Conservation (phyloP, 2,113 vertebrate species). For the Mobula hypostoma region DNA sequence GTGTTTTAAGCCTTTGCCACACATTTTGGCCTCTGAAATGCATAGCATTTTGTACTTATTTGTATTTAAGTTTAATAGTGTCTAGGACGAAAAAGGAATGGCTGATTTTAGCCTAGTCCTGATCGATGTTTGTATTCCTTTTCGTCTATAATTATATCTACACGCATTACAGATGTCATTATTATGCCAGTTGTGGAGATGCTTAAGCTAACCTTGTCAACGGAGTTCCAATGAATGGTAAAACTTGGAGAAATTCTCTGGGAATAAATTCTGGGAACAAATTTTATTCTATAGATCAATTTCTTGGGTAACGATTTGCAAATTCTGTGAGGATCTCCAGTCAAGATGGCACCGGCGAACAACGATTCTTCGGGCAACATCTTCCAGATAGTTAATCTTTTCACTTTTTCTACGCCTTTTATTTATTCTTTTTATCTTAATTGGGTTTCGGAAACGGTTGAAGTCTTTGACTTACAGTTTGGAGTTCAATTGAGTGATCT, state of each 20-base stretch:
- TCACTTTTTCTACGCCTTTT: too few relatives aligned
- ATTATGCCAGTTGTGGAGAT: neutral
- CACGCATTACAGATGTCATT: neutral
- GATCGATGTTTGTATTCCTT: constrained; percentile 6
- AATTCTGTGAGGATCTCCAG: too few relatives aligned
- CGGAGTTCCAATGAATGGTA: neutral
- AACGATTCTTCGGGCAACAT: too few relatives aligned
- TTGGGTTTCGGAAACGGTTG: too few relatives aligned
- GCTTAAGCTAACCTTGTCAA: neutral
- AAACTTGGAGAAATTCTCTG: neutral
- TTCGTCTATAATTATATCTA: constrained; percentile 12
- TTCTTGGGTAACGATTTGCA: too few relatives aligned
- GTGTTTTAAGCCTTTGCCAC: neutral
- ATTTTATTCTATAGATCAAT: too few relatives aligned
- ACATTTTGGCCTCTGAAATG: neutral
- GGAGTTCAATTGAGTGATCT: too few relatives aligned
- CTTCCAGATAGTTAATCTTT: too few relatives aligned
- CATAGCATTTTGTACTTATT: neutral
- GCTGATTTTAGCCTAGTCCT: constrained; percentile 17
- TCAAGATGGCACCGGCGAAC: too few relatives aligned
- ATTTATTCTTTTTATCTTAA: too few relatives aligned
- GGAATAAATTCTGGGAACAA: too few relatives aligned
- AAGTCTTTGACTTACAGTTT: too few relatives aligned
- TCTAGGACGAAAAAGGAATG: neutral
- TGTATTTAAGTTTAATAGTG: neutral